Evolutionary conservation across 2,888 invertebrate species (phyloP).

Genomic region (Cyclophora punctaria): DNA sequence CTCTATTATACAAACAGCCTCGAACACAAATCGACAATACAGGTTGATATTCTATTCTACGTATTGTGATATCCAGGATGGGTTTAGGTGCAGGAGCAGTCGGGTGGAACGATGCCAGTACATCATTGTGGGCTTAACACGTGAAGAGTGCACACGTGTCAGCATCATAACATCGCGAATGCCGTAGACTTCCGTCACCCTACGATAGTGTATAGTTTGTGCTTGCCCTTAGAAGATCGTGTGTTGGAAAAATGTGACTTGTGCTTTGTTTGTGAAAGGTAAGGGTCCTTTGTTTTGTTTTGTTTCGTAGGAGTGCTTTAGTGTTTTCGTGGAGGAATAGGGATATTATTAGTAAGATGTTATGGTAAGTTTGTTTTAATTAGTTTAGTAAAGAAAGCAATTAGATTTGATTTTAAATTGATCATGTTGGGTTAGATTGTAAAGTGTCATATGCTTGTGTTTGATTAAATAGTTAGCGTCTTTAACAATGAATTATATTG

Average conservation of each 20-base stretch:
- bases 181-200: conserved; percentile 19
- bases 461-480: no score
- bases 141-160: conserved; percentile 57
- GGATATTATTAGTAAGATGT: no score
- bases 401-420: no score
- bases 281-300: neutral
- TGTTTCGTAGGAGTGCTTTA: neutral
- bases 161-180: conserved; percentile 37
- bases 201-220: conserved; percentile 16
- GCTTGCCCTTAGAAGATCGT: neutral
- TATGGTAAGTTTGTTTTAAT: no score
- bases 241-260: conserved; percentile 8
- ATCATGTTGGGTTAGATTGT: no score
- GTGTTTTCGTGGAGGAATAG: no score
- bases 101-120: conserved; percentile 54
- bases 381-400: no score
- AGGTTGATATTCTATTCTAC: no score
- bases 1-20: no score
- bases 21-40: no score
- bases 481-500: no score
- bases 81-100: conserved; percentile 69
- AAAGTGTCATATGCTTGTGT: no score
- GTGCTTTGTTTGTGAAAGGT: neutral
- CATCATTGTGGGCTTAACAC: conserved; percentile 60
- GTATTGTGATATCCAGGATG: conserved; percentile 50